Evolutionary conservation across 2,797 vertebrate genomes (phyloP).

Genomic region (Emys orbicularis): DNA sequence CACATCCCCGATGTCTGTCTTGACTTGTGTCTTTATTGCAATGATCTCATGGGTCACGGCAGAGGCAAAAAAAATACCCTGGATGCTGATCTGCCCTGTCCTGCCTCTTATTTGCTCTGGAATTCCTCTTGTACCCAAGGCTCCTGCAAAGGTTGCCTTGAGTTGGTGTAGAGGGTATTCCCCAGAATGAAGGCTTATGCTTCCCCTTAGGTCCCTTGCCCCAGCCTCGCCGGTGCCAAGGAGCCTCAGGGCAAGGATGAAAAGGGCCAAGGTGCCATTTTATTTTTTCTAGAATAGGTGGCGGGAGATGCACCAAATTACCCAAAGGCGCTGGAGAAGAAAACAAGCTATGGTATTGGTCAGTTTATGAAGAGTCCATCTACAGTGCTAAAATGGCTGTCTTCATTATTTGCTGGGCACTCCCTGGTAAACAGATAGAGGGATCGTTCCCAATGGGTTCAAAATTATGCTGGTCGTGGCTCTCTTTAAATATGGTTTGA

Average conservation of each 20-base stretch:
- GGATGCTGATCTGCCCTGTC: background rate
- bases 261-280: background rate
- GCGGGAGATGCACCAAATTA: background rate
- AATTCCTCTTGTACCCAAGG: background rate
- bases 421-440: no score
- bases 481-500: background rate
- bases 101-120: rapidly evolving
- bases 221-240: background rate
- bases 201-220: background rate
- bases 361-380: background rate
- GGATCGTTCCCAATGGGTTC: background rate
- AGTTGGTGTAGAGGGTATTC: background rate
- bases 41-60: rapidly evolving
- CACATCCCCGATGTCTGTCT: background rate
- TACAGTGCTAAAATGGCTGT: background rate
- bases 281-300: background rate
- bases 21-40: background rate
- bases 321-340: background rate
- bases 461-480: background rate
- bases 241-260: background rate
- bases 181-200: background rate
- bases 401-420: background rate
- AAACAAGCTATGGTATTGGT: rapidly evolving
- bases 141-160: background rate
- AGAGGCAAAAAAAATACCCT: background rate